phyloP scores from a whole-genome alignment of 2,888 invertebrate species.

The Selenia dentaria region DNA sequence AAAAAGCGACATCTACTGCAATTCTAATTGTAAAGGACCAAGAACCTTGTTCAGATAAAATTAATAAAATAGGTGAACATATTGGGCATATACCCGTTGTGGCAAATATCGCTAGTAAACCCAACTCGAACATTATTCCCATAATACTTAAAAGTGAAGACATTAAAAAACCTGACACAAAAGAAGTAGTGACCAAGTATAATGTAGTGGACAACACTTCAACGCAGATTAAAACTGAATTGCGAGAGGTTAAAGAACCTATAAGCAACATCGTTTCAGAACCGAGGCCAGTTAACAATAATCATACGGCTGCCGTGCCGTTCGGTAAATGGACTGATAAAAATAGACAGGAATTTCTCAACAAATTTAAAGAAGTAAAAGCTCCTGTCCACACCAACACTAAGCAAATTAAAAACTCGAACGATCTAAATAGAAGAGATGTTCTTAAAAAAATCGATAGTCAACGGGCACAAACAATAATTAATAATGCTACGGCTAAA shows the following conservation, averaged over 20 bases:
- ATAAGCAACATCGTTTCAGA: slow-evolving; percentile 23
- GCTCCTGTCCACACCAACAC: slow-evolving; percentile 56
- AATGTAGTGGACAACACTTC: slow-evolving; percentile 2
- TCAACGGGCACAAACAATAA: slow-evolving; percentile 55
- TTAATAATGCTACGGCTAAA: slow-evolving; percentile 54
- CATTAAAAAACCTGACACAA: slow-evolving; percentile 1
- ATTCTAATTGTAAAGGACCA: neutral
- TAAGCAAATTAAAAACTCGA: slow-evolving; percentile 74
- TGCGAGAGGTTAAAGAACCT: slow-evolving; percentile 18
- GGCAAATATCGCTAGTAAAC: slow-evolving; percentile 11
- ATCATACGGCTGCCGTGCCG: slow-evolving; percentile 63
- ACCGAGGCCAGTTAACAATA: slow-evolving; percentile 55
- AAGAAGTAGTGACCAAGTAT: slow-evolving; percentile 5
- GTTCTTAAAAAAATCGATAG: slow-evolving; percentile 74
- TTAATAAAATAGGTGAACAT: slow-evolving; percentile 1
- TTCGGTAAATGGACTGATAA: slow-evolving; percentile 79
- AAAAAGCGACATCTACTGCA: neutral
- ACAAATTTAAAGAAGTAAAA: slow-evolving; percentile 72
- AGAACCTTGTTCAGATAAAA: neutral
- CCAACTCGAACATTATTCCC: slow-evolving; percentile 1
- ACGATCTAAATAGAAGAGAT: slow-evolving; percentile 76
- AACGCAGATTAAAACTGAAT: slow-evolving; percentile 7
- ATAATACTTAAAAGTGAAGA: slow-evolving; percentile 7
- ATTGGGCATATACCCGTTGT: slow-evolving; percentile 8
- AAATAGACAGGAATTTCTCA: slow-evolving; percentile 73